Evolutionary conservation across 1,140 invertebrate species (phyloP), one percentile per base, ranked within the genome.

Genomic region (Anoplolepis gracilipes): DNA sequence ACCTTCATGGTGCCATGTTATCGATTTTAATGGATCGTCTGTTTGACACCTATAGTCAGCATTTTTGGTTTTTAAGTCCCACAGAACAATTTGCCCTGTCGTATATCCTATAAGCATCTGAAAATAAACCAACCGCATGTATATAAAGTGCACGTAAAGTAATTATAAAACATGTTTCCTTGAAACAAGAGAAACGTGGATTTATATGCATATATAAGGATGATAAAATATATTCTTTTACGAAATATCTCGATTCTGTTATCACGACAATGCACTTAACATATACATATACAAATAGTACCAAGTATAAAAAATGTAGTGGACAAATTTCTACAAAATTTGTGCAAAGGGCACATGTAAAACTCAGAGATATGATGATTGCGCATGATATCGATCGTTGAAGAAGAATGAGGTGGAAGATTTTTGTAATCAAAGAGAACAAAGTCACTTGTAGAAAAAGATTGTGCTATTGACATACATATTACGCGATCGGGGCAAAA

Each of bases 91-190:
- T 93, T 98, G 97, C 39, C 99, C 99, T 87, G 97, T 97, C 95
- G 99, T 99, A 96, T 98, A 99, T 82, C 98, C 99, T 94, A 99
- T 99, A 92, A 99, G 96, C 92, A 99, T 96, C 98, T 99, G 95
- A 61, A 94, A 94, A 53, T 77, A 92, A 85, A 90, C 16, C 64
- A 82, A 53, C 8, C 33, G 7, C 16, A 55, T 53, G 13, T 78
- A 53, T 65, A 59, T 57, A 22, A 75, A 30, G 7, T 57, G 46
- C 39, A 19, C 22, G 10, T 59, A 2, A 2, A 33, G 33, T 69
- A 19, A 3, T 22, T 13, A n/a, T n/a, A 11, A 33, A n/a, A 42
- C 8, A 36, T 76, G 64, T 25, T 70, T 46, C 67, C 55, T 55
- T 72, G 75, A 78, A 77, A 89, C 49, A 39, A 62, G 55, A 62